Conservation (phyloP, 1,140 invertebrate genomes). For the Camponotus vicinus region DNA sequence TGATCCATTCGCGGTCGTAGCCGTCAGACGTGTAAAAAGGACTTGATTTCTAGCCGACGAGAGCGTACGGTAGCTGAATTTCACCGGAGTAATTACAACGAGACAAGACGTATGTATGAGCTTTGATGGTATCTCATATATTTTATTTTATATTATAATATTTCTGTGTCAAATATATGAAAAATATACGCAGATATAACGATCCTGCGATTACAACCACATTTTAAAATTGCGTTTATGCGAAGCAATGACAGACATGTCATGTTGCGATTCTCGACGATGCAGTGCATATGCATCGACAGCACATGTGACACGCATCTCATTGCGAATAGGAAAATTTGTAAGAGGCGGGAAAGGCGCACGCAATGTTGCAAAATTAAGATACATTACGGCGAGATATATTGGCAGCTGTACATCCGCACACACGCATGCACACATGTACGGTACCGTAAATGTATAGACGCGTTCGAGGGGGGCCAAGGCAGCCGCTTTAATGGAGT, state of each 20-base stretch:
- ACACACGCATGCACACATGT: neutral
- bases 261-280: slow-evolving; percentile 35
- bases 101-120: neutral
- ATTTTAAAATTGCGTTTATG: no score
- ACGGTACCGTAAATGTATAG: neutral
- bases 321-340: slow-evolving; percentile 65
- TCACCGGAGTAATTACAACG: slow-evolving; percentile 13
- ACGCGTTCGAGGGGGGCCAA: neutral
- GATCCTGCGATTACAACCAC: neutral
- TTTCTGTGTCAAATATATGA: no score
- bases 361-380: neutral
- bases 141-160: neutral
- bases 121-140: neutral
- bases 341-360: slow-evolving; percentile 38
- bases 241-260: slow-evolving; percentile 5
- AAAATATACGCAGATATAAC: neutral
- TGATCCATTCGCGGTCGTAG: slow-evolving; percentile 65
- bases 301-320: slow-evolving; percentile 73
- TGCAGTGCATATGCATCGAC: slow-evolving; percentile 34
- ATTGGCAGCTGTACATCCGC: slow-evolving; percentile 26
- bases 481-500: slow-evolving; percentile 30
- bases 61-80: slow-evolving; percentile 3
- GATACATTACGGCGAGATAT: slow-evolving; percentile 58
- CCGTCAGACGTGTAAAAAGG: slow-evolving; percentile 61
- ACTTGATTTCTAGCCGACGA: slow-evolving; percentile 65